A percentile compares a stretch with the other conserved stretches of the same genome.
Evolutionary conservation across 2,113 vertebrate genomes (phyloP).

Genomic region (Sciurus niger): DNA sequence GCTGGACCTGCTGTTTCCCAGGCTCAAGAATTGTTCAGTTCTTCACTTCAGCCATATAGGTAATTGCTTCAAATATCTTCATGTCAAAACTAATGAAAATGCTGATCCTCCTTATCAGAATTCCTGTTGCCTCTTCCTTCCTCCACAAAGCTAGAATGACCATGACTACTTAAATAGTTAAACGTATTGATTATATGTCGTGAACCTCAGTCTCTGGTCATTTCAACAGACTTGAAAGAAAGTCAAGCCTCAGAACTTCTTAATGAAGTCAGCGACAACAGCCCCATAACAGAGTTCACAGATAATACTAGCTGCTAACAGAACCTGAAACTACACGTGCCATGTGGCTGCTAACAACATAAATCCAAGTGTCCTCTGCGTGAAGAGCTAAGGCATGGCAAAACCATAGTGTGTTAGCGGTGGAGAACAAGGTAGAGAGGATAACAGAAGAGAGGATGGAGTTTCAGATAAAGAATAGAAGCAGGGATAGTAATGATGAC

Average conservation of each 20-base stretch:
- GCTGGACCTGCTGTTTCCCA: conserved; percentile 96
- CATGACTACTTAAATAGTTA: background rate
- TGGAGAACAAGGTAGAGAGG: background rate
- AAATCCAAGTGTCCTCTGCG: background rate
- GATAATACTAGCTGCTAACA: background rate
- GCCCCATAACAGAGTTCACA: background rate
- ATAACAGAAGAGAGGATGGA: background rate
- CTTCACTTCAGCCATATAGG: conserved; percentile 97
- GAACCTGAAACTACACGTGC: background rate
- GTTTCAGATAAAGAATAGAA: background rate
- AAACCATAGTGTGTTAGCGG: background rate
- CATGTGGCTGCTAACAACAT: background rate
- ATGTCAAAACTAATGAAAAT: background rate
- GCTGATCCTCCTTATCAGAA: background rate
- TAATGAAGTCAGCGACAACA: background rate
- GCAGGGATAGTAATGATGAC: background rate
- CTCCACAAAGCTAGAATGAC: background rate
- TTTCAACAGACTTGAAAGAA: conserved; percentile 19
- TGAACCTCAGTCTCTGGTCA: background rate
- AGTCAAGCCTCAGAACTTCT: background rate
- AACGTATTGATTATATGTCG: background rate
- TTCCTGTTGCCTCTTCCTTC: background rate
- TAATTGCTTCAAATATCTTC: conserved; percentile 79
- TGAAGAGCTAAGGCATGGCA: background rate
- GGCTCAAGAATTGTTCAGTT: conserved; percentile 97